Conservation (phyloP, 1,140 invertebrate genomes). For the Paralvinella palmiformis region DNA sequence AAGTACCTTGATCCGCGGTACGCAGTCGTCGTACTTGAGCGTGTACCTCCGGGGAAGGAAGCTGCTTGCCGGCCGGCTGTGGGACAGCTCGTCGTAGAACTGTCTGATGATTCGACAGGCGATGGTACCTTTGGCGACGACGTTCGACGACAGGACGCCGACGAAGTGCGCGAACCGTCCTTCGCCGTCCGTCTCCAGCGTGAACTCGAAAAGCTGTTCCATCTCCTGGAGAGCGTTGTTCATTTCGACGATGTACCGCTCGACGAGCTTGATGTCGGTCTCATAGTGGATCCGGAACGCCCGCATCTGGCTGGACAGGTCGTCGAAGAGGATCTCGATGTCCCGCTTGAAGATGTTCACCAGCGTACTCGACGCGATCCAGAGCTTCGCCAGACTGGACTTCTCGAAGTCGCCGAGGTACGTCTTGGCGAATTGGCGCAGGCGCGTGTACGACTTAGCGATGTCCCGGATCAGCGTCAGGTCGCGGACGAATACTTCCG, state of each 20-base stretch:
- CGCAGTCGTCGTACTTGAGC: no score
- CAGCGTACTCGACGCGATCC: background rate
- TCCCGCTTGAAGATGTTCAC: constrained; percentile 1
- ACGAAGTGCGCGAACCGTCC: background rate
- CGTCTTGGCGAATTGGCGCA: constrained; percentile 2
- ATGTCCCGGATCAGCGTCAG: background rate
- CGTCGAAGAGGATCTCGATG: background rate
- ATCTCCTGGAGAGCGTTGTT: constrained; percentile 5
- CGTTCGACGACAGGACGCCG: background rate
- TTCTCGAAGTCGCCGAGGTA: constrained; percentile 10
- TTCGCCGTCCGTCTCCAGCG: background rate
- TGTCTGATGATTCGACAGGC: no score
- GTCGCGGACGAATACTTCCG: background rate
- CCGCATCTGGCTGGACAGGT: background rate
- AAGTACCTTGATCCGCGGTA: no score
- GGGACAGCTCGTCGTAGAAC: no score
- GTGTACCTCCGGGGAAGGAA: no score
- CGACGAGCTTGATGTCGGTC: background rate
- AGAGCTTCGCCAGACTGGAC: constrained; percentile 3
- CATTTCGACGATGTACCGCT: constrained; percentile 1
- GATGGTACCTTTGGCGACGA: no score
- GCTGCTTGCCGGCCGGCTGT: no score
- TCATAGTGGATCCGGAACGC: background rate
- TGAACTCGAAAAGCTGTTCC: background rate
- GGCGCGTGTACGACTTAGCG: background rate